Evolutionary conservation across 2,888 invertebrate species (phyloP).

Genomic region (Branchipolynoe longqiensis): DNA sequence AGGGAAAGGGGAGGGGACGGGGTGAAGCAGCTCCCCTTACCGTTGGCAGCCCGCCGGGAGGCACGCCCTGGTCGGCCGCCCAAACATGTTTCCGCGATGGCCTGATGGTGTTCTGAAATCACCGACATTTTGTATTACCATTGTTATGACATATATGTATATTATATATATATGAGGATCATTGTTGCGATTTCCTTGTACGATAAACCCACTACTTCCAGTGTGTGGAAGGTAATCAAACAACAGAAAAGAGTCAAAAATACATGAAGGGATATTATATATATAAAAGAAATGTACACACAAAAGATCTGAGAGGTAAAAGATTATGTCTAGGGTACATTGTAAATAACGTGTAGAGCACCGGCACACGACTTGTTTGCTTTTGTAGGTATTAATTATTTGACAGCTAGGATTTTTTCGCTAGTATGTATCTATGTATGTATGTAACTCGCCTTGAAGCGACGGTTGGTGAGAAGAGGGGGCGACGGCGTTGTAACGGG

Average conservation of each 20-base stretch:
- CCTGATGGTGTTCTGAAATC: slow-evolving; percentile 48
- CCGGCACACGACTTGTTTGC: not conserved
- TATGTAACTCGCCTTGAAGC: not conserved
- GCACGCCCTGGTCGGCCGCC: slow-evolving; percentile 24
- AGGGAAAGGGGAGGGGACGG: too few relatives aligned
- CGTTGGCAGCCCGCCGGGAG: not conserved
- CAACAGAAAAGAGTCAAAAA: not conserved
- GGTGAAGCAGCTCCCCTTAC: not conserved
- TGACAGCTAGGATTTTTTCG: slow-evolving; percentile 41
- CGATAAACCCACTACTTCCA: too few relatives aligned
- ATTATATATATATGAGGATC: not conserved
- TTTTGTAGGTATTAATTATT: slow-evolving; percentile 47
- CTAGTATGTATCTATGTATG: slow-evolving; percentile 39
- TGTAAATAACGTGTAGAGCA: slow-evolving; percentile 53
- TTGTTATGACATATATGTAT: too few relatives aligned
- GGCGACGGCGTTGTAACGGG: too few relatives aligned
- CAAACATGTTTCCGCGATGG: slow-evolving; percentile 49
- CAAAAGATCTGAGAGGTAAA: slow-evolving; percentile 50
- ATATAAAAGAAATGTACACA: slow-evolving; percentile 21
- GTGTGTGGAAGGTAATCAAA: not conserved
- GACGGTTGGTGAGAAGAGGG: not conserved
- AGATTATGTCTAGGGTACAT: slow-evolving; percentile 52
- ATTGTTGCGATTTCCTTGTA: not conserved
- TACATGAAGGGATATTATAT: not conserved
- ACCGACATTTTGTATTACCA: slow-evolving; percentile 40